Conservation (phyloP, 2,888 invertebrate species). For the Ophioninae sp. region DNA sequence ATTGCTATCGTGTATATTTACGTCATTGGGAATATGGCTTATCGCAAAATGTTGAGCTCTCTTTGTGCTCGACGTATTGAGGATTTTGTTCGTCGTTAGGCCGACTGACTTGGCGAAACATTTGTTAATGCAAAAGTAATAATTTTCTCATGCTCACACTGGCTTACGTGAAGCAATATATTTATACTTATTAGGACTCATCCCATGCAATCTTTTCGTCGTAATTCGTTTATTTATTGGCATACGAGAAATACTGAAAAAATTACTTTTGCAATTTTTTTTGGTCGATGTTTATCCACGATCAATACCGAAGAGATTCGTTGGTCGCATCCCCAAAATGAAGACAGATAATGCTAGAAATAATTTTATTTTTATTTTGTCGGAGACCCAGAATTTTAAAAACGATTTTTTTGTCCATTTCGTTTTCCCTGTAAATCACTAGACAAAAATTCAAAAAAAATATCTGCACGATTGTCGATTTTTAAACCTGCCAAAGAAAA, state of each 20-base stretch:
- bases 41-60: conserved; percentile 30
- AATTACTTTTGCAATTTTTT: neutral
- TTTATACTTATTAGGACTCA: neutral
- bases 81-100: conserved; percentile 43
- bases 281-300: too few relatives aligned
- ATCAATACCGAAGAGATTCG: too few relatives aligned
- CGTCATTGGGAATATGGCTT: conserved; percentile 33
- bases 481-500: too few relatives aligned
- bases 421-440: too few relatives aligned
- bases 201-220: neutral
- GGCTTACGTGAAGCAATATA: neutral
- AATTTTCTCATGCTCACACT: conserved; percentile 26
- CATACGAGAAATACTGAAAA: neutral
- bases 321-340: too few relatives aligned
- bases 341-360: too few relatives aligned
- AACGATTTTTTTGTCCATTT: too few relatives aligned
- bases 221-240: neutral
- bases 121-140: conserved; percentile 32
- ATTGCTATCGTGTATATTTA: conserved; percentile 18
- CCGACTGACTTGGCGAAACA: conserved; percentile 42
- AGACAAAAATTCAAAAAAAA: too few relatives aligned
- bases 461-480: too few relatives aligned
- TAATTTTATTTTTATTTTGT: too few relatives aligned
- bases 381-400: too few relatives aligned
- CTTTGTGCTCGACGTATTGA: neutral